phyloP scores from a whole-genome alignment of 92 coral and sea anemone genomes.

The Siderastrea radians region DNA sequence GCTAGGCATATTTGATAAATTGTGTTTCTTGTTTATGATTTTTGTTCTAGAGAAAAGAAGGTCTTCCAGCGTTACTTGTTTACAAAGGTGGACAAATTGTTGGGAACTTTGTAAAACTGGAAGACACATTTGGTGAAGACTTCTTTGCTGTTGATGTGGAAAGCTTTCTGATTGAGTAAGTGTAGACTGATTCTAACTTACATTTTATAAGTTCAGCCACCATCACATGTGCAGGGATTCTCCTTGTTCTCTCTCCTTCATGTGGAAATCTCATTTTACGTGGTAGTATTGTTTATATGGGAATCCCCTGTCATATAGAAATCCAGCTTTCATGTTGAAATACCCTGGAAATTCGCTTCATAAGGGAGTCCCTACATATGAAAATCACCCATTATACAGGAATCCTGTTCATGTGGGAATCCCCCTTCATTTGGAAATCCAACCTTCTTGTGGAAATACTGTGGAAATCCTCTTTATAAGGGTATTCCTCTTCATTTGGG shows the following conservation, averaged over 20 bases:
- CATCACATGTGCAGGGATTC: too few relatives aligned
- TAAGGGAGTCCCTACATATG: not conserved
- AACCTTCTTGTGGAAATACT: too few relatives aligned
- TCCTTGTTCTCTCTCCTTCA: not conserved
- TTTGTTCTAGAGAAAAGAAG: conserved; percentile 76
- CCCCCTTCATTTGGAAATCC: not conserved
- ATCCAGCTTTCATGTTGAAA: too few relatives aligned
- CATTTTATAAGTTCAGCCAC: too few relatives aligned
- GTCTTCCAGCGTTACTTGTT: conserved; percentile 95
- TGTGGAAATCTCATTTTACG: not conserved
- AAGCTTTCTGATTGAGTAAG: conserved; percentile 94
- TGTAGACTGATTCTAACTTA: not conserved
- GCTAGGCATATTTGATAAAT: too few relatives aligned
- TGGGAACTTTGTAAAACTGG: conserved; percentile 94
- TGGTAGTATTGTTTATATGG: not conserved
- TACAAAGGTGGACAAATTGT: conserved; percentile 90
- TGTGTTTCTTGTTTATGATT: not conserved
- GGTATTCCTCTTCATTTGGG: not conserved
- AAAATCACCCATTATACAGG: not conserved
- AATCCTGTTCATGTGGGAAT: not conserved
- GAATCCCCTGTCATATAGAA: not conserved
- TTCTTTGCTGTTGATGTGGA: conserved; percentile 96
- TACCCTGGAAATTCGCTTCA: too few relatives aligned
- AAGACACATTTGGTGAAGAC: conserved; percentile 87
- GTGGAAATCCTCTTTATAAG: not conserved